A percentile compares a stretch with the other conserved stretches of the same genome.
Conservation (phyloP, 2,888 invertebrate species). For the Brenthis hecate region DNA sequence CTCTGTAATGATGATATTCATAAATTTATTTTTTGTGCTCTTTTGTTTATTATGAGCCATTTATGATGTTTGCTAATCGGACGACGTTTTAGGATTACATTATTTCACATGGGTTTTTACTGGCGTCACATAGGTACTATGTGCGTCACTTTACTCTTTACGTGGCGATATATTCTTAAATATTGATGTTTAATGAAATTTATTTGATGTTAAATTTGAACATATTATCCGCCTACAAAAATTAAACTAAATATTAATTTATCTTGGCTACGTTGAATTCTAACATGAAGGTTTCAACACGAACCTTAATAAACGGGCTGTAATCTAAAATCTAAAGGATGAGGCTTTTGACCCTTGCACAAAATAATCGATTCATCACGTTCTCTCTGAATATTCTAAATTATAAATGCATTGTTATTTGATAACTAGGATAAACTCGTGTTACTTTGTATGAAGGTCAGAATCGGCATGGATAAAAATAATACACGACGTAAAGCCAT, state of each 20-base stretch:
- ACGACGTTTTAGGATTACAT: neutral
- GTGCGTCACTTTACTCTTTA: conserved; percentile 7
- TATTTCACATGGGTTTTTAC: conserved; percentile 19
- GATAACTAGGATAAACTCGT: conserved; percentile 19
- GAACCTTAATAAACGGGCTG: neutral
- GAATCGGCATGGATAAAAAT: conserved; percentile 38
- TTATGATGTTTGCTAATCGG: neutral
- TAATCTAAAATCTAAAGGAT: conserved; percentile 11
- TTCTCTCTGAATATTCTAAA: conserved; percentile 22
- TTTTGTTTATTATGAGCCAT: neutral
- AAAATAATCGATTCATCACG: conserved; percentile 26
- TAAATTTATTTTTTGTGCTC: conserved; percentile 12
- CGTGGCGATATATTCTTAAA: neutral
- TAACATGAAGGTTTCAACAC: neutral
- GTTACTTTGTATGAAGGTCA: conserved; percentile 31
- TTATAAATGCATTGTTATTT: conserved; percentile 27
- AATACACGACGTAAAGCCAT: conserved; percentile 39
- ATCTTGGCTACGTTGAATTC: neutral
- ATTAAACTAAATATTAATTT: neutral
- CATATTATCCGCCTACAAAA: neutral
- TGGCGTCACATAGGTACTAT: neutral
- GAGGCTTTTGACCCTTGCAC: conserved; percentile 23
- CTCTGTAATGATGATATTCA: neutral
- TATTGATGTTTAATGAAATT: neutral
- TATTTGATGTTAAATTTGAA: neutral